These are phyloP conservation scores for Drosophila paranaensis DNA, from an alignment of 2,888 invertebrate genomes.

Conservation along the genomic window DNA sequence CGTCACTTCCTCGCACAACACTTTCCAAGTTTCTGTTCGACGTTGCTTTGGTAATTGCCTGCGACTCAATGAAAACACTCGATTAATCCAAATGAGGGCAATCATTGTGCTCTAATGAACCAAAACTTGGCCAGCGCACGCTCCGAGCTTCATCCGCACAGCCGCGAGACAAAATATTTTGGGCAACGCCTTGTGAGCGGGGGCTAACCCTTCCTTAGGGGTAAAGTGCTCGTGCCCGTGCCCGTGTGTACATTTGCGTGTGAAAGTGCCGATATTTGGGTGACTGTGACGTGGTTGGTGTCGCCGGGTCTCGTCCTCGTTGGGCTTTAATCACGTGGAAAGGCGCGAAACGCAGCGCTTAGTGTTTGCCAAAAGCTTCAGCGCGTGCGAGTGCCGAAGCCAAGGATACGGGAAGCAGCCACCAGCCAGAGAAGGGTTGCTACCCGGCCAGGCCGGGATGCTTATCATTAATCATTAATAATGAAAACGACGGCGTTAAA, in stretches of 20 bases:
- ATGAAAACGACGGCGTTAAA: constrained; percentile 81
- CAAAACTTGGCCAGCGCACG: constrained; percentile 72
- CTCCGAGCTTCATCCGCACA: constrained; percentile 33
- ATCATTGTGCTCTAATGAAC: constrained; percentile 80
- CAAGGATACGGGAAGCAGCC: constrained; percentile 8
- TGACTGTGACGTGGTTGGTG: constrained; percentile 59
- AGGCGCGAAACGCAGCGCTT: constrained; percentile 84
- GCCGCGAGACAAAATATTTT: constrained; percentile 64
- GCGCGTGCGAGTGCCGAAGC: constrained; percentile 49
- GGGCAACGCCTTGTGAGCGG: constrained; percentile 64
- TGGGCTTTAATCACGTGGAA: constrained; percentile 84
- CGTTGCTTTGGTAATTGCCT: constrained; percentile 7
- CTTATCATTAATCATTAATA: constrained; percentile 85
- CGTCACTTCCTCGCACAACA: not conserved
- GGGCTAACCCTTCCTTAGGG: constrained; percentile 61
- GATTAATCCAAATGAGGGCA: constrained; percentile 78
- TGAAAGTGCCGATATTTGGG: constrained; percentile 79
- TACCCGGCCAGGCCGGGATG: constrained; percentile 42
- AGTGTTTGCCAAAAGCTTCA: constrained; percentile 80
- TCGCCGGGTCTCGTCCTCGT: constrained; percentile 55
- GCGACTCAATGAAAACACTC: constrained; percentile 70
- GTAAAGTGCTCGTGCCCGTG: constrained; percentile 21
- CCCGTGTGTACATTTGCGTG: constrained; percentile 74
- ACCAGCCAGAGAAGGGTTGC: constrained; percentile 55
- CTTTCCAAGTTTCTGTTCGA: not conserved